Evolutionary conservation across 2,113 vertebrate genomes (phyloP).

Genomic region (Cervus canadensis): DNA sequence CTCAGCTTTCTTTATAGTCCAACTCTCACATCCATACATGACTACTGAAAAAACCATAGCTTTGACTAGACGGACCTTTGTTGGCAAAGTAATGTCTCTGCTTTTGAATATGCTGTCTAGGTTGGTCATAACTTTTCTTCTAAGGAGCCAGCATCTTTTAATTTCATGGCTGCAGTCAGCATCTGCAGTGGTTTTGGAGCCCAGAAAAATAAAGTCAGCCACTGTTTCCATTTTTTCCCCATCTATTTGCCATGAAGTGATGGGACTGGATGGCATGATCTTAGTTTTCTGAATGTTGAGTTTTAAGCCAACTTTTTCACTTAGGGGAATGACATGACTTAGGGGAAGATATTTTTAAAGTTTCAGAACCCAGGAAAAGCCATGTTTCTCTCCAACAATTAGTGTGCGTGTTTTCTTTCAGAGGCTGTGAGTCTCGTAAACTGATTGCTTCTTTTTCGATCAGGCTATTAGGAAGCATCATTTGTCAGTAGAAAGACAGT

Average conservation of each 20-base stretch:
- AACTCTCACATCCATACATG: not conserved
- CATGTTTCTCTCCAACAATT: not conserved
- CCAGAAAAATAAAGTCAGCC: not conserved
- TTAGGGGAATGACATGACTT: not conserved
- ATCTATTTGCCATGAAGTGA: not conserved
- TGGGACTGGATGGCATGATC: not conserved
- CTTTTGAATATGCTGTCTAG: not conserved
- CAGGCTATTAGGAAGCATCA: not conserved
- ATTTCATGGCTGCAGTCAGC: not conserved
- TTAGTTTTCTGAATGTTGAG: not conserved
- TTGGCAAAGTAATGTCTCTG: not conserved
- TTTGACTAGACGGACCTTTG: not conserved
- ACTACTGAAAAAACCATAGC: not conserved
- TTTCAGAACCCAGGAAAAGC: not conserved
- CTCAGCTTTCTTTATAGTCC: not conserved
- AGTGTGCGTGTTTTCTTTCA: not conserved
- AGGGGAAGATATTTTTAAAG: not conserved
- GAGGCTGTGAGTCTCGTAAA: not conserved
- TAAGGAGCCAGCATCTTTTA: not conserved
- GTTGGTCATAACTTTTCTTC: not conserved
- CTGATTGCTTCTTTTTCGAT: not conserved
- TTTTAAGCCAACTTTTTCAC: not conserved
- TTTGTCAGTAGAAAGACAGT: not conserved
- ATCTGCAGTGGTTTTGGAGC: not conserved
- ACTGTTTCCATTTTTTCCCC: not conserved